Conservation (phyloP, 2,888 invertebrate species). For the Drosophila maculinotata region DNA sequence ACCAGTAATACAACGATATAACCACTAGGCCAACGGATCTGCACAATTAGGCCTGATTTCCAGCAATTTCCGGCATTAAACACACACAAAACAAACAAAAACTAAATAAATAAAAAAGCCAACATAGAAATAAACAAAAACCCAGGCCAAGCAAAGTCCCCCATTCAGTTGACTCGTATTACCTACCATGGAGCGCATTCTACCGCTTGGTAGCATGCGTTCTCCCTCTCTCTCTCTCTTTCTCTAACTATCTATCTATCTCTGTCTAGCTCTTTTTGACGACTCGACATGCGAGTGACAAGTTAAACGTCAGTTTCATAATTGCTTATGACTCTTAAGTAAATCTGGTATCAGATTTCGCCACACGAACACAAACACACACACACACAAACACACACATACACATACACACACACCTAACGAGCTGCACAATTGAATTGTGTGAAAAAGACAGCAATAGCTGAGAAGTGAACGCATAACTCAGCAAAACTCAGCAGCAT, state of each 20-base stretch:
- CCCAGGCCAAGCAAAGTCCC: conserved; percentile 24
- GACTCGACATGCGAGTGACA: conserved; percentile 62
- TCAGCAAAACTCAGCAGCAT: conserved; percentile 49
- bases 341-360: conserved; percentile 77
- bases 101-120: neutral
- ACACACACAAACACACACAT: conserved; percentile 9
- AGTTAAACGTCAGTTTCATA: conserved; percentile 76
- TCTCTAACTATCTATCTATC: neutral
- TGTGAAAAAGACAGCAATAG: conserved; percentile 54
- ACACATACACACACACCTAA: neutral
- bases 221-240: conserved; percentile 1
- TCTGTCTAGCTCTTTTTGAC: neutral
- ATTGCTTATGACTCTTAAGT: conserved; percentile 71
- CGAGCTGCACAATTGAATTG: conserved; percentile 41
- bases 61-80: conserved; percentile 49
- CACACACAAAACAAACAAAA: conserved; percentile 1
- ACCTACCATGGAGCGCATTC: conserved; percentile 30
- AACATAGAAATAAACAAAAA: conserved; percentile 6
- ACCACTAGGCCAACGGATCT: conserved; percentile 68
- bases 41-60: conserved; percentile 60
- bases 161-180: conserved; percentile 33
- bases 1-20: neutral
- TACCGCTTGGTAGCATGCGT: too few relatives aligned
- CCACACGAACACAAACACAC: conserved; percentile 25
- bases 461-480: conserved; percentile 51